These are phyloP conservation scores for Drosophila prosaltans DNA, from an alignment of 1,140 invertebrate genomes.

Conservation along the genomic window DNA sequence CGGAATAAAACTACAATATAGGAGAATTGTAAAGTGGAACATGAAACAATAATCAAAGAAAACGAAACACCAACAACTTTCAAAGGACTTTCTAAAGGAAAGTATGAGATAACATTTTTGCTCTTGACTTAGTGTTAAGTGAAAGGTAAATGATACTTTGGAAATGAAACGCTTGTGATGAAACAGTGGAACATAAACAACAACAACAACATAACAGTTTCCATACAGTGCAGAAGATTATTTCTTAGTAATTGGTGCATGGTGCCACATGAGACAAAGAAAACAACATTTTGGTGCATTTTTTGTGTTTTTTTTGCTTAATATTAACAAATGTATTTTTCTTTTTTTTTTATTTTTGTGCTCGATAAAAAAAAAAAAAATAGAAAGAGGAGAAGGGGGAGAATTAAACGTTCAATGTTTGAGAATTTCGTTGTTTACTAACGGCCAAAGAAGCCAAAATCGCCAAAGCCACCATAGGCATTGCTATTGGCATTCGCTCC, in stretches of 20 bases:
- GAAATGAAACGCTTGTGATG: too few species aligned
- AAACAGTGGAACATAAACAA: neutral
- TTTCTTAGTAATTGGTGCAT: neutral
- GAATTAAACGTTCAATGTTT: neutral
- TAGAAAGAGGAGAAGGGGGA: neutral
- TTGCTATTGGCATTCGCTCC: slow-evolving; percentile 67
- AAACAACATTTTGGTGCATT: neutral
- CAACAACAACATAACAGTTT: neutral
- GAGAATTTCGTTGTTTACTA: slow-evolving; percentile 33
- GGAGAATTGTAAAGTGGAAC: too few species aligned
- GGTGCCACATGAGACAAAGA: neutral
- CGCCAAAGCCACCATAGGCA: slow-evolving; percentile 40
- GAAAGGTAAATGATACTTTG: neutral
- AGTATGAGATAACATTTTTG: too few species aligned
- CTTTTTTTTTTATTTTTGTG: slow-evolving; percentile 29
- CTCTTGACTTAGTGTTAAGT: too few species aligned
- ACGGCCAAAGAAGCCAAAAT: slow-evolving; percentile 52
- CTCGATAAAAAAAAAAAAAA: slow-evolving; percentile 45
- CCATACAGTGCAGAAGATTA: neutral
- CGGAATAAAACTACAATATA: too few species aligned
- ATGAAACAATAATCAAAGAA: neutral
- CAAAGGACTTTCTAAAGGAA: too few species aligned
- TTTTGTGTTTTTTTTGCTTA: slow-evolving; percentile 11
- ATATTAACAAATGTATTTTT: slow-evolving; percentile 65
- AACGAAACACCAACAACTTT: neutral